Evolutionary conservation across 2,797 vertebrate genomes (phyloP), one percentile per base, ranked within the genome.

Genomic region (Stomatorhinus walkeri): DNA sequence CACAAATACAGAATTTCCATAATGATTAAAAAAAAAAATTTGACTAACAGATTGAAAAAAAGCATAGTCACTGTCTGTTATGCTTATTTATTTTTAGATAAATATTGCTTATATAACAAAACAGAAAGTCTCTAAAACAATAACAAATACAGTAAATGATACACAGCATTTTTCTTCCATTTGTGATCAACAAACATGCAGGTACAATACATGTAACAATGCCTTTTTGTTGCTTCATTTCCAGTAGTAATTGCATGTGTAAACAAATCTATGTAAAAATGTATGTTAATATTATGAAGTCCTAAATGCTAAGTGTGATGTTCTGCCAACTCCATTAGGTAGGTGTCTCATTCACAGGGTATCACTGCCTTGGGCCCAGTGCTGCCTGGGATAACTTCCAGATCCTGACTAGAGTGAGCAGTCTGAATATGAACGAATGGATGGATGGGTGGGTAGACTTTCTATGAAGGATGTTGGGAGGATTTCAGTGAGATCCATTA

Each of bases 21-120:
- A 4, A 68, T 68, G 24, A 68, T 88, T 14, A 61, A 93, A 92
- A 93, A 91, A 91, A 85, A 88, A 89, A 83, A 90, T 88, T 81
- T 89, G 89, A 59, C 3, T 61, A 24, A 24, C 22, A 10, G 28
- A 90, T 90, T 91, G 85, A 90, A 14, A 22, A 22, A 22, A 83
- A 83, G 10, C 32, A 43, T 40, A 56, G 10, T 87, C 12, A 22
- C 59, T 64, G n/a, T 68, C 61, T 68, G 10, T 12, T 28, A 68
- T 68, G 9, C 28, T 68, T 28, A 28, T 68, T 68, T 68, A 68
- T 32, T 68, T 68, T 32, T 68, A 68, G 32, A 76, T 76, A 40
- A 76, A 76, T 76, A 43, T 79, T 7, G 14, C 36, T 32, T 32
- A 32, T 32, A 40, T 40, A 76, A 76, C 7, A 28, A 68, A 32